Evolutionary conservation across 2,113 vertebrate genomes (phyloP), one percentile per base, ranked within the genome.

Genomic region (Cheirogaleus medius): DNA sequence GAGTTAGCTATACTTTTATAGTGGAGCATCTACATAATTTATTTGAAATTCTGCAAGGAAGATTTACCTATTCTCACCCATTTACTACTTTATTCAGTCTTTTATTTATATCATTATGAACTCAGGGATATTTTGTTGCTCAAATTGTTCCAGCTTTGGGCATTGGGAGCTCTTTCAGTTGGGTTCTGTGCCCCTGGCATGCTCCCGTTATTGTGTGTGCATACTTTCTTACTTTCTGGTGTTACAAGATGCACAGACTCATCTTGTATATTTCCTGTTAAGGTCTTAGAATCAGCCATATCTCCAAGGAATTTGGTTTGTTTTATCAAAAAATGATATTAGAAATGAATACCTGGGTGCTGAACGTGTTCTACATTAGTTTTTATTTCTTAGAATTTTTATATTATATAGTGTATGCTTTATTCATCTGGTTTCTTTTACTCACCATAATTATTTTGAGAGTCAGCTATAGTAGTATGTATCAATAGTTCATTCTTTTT

Each of bases 321-420:
- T 73, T 78, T 69, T 83, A 66, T 39, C 47, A 25, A 63, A 47
- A 84, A 86, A 63, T 44, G 3, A 29, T 39, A 74, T 44, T 86
- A 71, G 11, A 90, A 77, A 73, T 60, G 5, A 94, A 39, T 9
- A 68, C 77, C 37, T 96, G 34, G 23, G 27, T 56, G 18, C 66
- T 86, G 60, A 73, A 23, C 77, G 5, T 76, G 1, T 10, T 81
- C 14, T 76, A 21, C 13, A 37, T 64, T 90, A 15, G 32, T 23
- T 93, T 88, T 91, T n/a, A 58, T 90, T 94, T 60, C 64, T 88
- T 88, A 81, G 10, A 56, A 56, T 76, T 78, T 78, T 93, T 92
- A 39, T 63, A 14, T 39, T 83, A 63, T 77, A 39, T 23, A 76
- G 0, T 18, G 3, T 69, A 63, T 85, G 6, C 6, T 90, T 66